Evolutionary conservation across 1,140 invertebrate genomes (phyloP).

Genomic region (Amphibalanus amphitrite): DNA sequence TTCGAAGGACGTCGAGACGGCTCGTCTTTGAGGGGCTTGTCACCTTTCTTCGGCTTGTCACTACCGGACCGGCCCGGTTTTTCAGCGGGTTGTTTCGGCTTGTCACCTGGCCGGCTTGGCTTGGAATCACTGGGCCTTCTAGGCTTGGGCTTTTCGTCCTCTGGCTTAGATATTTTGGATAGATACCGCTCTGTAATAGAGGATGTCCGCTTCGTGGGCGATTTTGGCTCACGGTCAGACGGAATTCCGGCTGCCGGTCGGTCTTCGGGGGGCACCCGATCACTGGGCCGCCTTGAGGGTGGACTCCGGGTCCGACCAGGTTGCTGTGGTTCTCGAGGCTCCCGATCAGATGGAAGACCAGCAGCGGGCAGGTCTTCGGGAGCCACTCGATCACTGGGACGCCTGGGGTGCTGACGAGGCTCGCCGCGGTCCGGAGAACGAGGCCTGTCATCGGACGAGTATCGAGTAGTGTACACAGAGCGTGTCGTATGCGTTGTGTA

Average conservation of each 20-base stretch:
- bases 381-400: no score
- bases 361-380: not conserved
- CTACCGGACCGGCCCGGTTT: not conserved
- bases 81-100: not conserved
- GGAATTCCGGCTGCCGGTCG: not conserved
- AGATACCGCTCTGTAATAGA: not conserved
- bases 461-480: not conserved
- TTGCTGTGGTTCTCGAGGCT: not conserved
- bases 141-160: not conserved
- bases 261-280: not conserved
- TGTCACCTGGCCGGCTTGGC: not conserved
- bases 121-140: not conserved
- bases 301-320: not conserved
- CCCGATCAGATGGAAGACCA: not conserved
- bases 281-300: no score
- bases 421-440: not conserved
- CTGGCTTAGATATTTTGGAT: not conserved
- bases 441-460: not conserved
- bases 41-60: not conserved
- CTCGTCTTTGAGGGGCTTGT: not conserved
- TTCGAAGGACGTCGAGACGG: no score
- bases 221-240: not conserved
- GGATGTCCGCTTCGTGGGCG: not conserved
- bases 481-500: not conserved
- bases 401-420: no score